phyloP scores from a whole-genome alignment of 2,888 invertebrate genomes.

The Coecobrya sp. region DNA sequence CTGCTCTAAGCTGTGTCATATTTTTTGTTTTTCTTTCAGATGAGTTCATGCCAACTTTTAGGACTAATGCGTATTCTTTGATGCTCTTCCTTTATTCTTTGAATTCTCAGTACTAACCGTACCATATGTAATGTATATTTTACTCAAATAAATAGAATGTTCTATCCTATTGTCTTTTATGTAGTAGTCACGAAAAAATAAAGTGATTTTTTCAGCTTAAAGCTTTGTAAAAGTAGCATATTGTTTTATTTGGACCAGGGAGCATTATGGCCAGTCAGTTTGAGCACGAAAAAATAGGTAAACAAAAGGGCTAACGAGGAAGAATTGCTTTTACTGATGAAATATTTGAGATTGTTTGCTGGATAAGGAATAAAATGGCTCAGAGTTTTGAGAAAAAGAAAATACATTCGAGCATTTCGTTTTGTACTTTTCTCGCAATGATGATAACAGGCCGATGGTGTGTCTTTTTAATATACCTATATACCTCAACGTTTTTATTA shows the following conservation, averaged over 20 bases:
- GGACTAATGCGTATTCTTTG: not conserved
- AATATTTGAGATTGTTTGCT: not conserved
- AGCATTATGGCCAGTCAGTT: not conserved
- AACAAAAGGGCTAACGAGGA: not conserved
- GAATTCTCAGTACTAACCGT: not conserved
- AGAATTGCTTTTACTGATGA: constrained; percentile 5
- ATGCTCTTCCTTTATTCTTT: not conserved
- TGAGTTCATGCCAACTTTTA: constrained; percentile 62
- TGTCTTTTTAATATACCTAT: not conserved
- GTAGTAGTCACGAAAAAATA: not conserved
- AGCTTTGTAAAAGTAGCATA: too few species aligned
- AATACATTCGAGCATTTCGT: not conserved
- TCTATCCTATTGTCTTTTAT: not conserved
- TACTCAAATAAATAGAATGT: not conserved
- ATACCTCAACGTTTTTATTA: not conserved
- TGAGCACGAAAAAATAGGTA: constrained; percentile 23
- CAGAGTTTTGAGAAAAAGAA: not conserved
- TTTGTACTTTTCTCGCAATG: not conserved
- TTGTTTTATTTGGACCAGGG: not conserved
- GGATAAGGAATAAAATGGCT: not conserved
- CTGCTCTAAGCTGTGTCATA: constrained; percentile 66
- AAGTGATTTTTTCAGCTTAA: constrained; percentile 25
- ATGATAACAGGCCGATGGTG: not conserved
- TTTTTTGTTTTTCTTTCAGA: constrained; percentile 72
- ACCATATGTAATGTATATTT: not conserved